A percentile compares a stretch with the other conserved stretches of the same genome.
Conservation (phyloP, 2,113 vertebrate species). For the Rhea americana region DNA sequence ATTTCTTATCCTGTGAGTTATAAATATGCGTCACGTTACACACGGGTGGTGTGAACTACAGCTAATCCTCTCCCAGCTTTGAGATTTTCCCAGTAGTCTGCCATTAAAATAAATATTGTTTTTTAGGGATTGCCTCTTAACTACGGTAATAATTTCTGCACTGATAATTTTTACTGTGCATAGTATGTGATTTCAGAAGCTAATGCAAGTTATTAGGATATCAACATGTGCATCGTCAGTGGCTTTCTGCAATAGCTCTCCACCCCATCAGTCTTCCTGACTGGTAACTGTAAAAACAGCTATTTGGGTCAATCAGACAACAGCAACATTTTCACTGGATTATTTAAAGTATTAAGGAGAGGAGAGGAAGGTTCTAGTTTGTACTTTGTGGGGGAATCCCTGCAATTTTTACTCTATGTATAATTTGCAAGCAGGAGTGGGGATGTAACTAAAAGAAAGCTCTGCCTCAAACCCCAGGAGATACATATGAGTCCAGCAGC, state of each 20-base stretch:
- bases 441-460: background rate
- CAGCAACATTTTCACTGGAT: background rate
- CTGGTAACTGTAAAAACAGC: background rate
- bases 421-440: background rate
- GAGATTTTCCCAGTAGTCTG: conserved; percentile 21
- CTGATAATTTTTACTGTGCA: conserved; percentile 19
- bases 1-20: background rate
- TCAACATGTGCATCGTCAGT: background rate
- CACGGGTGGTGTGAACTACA: background rate
- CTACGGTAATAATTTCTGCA: conserved; percentile 17
- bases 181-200: conserved; percentile 4
- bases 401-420: background rate
- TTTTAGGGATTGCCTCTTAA: conserved; percentile 2
- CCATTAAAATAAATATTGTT: conserved; percentile 27
- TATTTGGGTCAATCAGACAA: background rate
- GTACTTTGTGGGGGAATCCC: background rate
- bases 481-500: background rate
- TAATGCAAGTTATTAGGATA: conserved; percentile 19
- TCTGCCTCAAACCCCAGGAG: background rate
- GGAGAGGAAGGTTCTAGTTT: background rate
- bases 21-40: background rate
- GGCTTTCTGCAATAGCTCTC: background rate
- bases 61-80: background rate
- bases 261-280: background rate
- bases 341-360: background rate